Evolutionary conservation across 92 coral and sea anemone species (phyloP).

Genomic region (Epizoanthus scotinus): DNA sequence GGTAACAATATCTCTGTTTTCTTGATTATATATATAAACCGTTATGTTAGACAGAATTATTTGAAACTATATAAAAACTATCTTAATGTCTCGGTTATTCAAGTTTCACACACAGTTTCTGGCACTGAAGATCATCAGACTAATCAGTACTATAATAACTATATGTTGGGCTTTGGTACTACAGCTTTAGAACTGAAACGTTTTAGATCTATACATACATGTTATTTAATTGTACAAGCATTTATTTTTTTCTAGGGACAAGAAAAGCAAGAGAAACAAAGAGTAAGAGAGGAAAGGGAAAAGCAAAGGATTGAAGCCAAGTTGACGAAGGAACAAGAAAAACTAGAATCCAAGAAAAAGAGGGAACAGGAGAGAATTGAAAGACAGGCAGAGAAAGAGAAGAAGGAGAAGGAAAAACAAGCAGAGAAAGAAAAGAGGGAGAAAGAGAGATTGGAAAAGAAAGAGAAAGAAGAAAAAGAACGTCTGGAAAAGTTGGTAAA

Average conservation of each 20-base stretch:
- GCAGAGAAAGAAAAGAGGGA: constrained; percentile 83
- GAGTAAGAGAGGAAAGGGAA: constrained; percentile 64
- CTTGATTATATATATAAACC: too few species aligned
- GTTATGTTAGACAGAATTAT: too few species aligned
- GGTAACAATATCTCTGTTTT: too few species aligned
- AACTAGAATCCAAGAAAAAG: constrained; percentile 78
- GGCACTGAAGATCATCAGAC: too few species aligned
- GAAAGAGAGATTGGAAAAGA: constrained; percentile 72
- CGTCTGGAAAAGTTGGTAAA: constrained; percentile 70
- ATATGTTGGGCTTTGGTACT: too few species aligned
- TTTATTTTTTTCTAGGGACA: constrained; percentile 30
- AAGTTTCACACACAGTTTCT: too few species aligned
- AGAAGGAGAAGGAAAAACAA: constrained; percentile 74
- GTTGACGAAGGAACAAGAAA: constrained; percentile 77
- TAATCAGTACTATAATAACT: too few species aligned
- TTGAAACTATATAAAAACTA: too few species aligned
- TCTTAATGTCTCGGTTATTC: too few species aligned
- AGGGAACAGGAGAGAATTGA: constrained; percentile 83
- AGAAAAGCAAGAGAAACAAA: constrained; percentile 58
- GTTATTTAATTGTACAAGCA: too few species aligned
- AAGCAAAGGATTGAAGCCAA: constrained; percentile 69
- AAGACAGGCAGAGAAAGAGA: constrained; percentile 76
- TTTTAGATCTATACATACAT: neutral
- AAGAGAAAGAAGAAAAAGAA: constrained; percentile 81
- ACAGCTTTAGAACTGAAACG: neutral